These are phyloP conservation scores for Tapirus indicus DNA, from an alignment of 2,797 vertebrate species.

Conservation along the genomic window DNA sequence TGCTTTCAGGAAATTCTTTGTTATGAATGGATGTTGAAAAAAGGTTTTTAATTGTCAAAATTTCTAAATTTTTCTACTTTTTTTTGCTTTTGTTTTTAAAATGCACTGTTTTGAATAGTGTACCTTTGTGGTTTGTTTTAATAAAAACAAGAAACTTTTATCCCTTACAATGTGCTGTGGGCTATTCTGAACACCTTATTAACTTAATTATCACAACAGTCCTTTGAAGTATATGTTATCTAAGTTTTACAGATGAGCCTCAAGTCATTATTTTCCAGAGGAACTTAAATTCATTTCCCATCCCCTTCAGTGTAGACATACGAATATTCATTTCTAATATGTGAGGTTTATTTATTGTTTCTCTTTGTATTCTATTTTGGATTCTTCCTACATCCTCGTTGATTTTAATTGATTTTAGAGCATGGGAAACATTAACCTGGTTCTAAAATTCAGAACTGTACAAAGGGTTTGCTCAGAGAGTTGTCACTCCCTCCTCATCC, in stretches of 20 bases:
- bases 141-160: neutral
- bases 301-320: neutral
- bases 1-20: neutral
- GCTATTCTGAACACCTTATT: neutral
- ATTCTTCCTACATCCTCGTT: neutral
- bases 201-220: neutral
- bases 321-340: slow-evolving; percentile 41
- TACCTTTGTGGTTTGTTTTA: neutral
- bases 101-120: neutral
- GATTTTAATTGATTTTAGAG: slow-evolving; percentile 49
- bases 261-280: slow-evolving; percentile 30
- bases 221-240: neutral
- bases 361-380: slow-evolving; percentile 24
- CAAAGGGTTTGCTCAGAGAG: neutral
- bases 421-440: neutral
- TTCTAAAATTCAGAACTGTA: neutral
- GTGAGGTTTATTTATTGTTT: slow-evolving; percentile 14
- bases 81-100: neutral
- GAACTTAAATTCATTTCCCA: neutral
- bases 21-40: neutral
- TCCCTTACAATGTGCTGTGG: neutral
- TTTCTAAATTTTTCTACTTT: neutral
- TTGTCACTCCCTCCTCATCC: neutral
- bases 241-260: neutral
- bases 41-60: slow-evolving; percentile 21